These are phyloP conservation scores for Oceanodroma leucorhoa DNA, from an alignment of 2,797 vertebrate genomes.

Conservation along the genomic window DNA sequence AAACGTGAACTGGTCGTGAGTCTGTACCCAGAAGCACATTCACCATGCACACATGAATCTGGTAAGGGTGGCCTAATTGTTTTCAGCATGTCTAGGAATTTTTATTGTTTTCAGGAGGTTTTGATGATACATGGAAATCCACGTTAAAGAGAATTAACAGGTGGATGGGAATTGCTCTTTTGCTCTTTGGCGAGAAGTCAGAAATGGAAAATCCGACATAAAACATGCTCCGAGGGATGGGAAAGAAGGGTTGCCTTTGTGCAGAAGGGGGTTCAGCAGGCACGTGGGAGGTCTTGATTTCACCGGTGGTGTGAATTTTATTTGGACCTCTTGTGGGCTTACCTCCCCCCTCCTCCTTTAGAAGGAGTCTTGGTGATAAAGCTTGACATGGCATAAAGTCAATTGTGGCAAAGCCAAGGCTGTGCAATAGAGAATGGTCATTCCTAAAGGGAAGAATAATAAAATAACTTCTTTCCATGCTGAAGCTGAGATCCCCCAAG, in stretches of 20 bases:
- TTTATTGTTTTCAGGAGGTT: neutral
- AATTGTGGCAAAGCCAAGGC: neutral
- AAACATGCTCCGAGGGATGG: neutral
- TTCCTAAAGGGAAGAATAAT: neutral
- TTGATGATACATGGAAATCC: neutral
- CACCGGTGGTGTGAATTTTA: neutral
- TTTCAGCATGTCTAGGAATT: neutral
- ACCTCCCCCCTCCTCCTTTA: neutral
- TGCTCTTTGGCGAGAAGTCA: neutral
- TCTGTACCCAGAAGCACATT: neutral
- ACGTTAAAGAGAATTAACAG: neutral
- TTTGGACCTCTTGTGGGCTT: neutral
- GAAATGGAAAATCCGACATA: neutral
- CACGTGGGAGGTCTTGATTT: neutral
- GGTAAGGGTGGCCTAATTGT: neutral
- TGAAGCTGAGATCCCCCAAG: neutral
- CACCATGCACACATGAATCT: neutral
- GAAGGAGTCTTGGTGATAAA: neutral
- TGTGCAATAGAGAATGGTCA: neutral
- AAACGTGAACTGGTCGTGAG: neutral
- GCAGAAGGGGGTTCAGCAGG: neutral
- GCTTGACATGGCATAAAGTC: neutral
- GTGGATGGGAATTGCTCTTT: neutral
- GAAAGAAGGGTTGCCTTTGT: neutral
- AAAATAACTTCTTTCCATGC: neutral